Evolutionary conservation across 2,797 vertebrate species (phyloP).

Genomic region (Epinephelus malabaricus): DNA sequence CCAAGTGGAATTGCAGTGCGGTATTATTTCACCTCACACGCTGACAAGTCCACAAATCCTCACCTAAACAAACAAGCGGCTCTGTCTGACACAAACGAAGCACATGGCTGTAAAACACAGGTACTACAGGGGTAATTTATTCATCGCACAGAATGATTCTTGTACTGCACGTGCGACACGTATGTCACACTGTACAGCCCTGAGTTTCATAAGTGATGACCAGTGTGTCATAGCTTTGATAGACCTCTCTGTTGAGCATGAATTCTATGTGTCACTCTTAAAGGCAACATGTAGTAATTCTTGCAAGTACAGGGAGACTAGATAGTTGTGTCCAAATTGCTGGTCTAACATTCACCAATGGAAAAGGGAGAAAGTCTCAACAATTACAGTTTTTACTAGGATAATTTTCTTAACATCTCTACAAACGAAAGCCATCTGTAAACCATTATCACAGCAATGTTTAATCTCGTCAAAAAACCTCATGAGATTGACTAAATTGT

Average conservation of each 20-base stretch:
- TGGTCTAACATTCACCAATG: neutral
- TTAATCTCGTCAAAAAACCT: neutral
- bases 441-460: neutral
- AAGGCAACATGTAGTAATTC: neutral
- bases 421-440: neutral
- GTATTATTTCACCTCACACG: no score
- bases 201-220: no score
- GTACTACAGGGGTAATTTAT: no score
- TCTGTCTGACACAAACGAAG: no score
- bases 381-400: neutral
- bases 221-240: neutral
- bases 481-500: neutral
- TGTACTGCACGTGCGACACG: no score
- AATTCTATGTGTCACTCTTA: neutral
- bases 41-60: no score
- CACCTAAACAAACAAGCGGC: no score
- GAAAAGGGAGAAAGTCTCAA: neutral
- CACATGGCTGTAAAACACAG: no score
- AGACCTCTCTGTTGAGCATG: no score
- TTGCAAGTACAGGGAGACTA: neutral
- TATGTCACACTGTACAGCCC: no score
- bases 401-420: neutral
- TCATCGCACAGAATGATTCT: no score
- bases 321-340: neutral
- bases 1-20: no score